phyloP scores from a whole-genome alignment of 2,797 vertebrate genomes.

The Peromyscus nudipes region DNA sequence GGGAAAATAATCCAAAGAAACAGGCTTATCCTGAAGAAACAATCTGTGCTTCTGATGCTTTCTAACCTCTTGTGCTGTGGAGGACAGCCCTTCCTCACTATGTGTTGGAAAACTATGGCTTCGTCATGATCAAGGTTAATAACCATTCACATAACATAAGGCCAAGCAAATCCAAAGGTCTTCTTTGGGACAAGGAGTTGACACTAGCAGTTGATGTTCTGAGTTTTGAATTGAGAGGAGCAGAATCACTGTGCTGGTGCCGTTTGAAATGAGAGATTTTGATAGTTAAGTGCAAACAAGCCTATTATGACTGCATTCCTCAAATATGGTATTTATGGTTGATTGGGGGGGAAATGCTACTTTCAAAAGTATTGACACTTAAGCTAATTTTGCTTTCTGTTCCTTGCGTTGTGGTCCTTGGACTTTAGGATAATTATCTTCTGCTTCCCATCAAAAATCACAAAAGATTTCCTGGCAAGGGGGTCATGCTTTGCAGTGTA shows the following conservation, averaged over 20 bases:
- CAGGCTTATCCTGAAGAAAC: neutral
- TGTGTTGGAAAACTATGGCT: neutral
- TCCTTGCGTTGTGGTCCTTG: neutral
- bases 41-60: neutral
- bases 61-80: neutral
- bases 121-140: neutral
- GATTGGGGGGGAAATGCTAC: neutral
- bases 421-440: neutral
- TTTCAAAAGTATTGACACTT: neutral
- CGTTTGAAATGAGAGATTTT: neutral
- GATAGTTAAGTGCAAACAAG: neutral
- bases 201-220: conserved; percentile 3
- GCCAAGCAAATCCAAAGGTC: neutral
- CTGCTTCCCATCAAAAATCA: neutral
- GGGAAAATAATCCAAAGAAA: neutral
- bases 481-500: neutral
- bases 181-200: neutral
- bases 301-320: neutral
- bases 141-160: neutral
- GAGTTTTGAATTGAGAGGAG: neutral
- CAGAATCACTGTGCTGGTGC: neutral
- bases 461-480: conserved; percentile 5
- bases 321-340: neutral
- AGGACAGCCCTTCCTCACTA: neutral
- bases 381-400: conserved; percentile 26